Conservation (phyloP, 2,888 invertebrate species). For the Philonicus albiceps region DNA sequence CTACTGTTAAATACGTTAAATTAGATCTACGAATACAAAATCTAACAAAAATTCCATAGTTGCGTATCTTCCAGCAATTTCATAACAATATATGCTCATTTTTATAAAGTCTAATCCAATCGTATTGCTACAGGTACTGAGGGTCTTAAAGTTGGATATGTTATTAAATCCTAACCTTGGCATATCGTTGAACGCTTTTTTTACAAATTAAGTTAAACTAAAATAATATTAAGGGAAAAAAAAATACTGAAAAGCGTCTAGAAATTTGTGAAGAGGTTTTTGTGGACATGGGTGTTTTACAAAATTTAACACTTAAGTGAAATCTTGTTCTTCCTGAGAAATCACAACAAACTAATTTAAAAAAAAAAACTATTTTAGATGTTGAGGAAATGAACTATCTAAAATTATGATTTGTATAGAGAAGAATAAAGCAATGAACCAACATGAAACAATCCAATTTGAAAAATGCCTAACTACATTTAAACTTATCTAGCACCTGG, state of each 20-base stretch:
- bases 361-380: too few relatives aligned
- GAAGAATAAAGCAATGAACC: background rate
- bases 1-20: background rate
- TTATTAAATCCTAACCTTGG: background rate
- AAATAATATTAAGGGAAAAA: background rate
- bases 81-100: background rate
- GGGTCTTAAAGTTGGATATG: background rate
- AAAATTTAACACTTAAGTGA: background rate
- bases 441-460: conserved; percentile 7
- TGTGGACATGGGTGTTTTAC: background rate
- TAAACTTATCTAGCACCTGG: conserved; percentile 36
- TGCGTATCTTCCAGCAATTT: background rate
- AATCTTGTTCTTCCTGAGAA: background rate
- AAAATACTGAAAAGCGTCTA: background rate
- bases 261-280: background rate
- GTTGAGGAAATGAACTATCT: background rate
- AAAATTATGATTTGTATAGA: background rate
- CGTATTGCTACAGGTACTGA: background rate
- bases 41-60: background rate
- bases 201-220: background rate
- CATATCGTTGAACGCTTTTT: background rate
- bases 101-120: background rate
- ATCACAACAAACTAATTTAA: background rate
- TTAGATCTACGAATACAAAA: background rate
- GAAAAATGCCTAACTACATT: conserved; percentile 24